These are phyloP conservation scores for Ibycter americanus DNA, from an alignment of 2,797 vertebrate species.

Conservation along the genomic window DNA sequence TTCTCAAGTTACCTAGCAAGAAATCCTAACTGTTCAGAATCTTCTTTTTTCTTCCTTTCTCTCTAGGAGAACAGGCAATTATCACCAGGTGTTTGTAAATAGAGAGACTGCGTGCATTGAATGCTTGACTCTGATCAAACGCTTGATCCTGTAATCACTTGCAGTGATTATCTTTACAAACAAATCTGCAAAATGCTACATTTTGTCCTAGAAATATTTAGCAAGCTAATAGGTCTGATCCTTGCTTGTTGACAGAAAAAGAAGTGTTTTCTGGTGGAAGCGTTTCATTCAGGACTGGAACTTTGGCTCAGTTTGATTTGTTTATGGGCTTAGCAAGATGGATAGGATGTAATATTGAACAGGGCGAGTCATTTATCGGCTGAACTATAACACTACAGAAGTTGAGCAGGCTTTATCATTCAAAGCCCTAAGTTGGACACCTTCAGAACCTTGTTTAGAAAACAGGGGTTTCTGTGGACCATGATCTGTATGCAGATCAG, in stretches of 20 bases:
- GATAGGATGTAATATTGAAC: fast-evolving
- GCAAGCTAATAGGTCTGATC: background rate
- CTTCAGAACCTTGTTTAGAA: background rate
- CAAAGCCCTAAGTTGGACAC: background rate
- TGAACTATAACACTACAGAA: fast-evolving
- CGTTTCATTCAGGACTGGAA: background rate
- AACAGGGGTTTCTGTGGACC: background rate
- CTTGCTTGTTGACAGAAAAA: background rate
- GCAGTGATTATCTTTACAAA: background rate
- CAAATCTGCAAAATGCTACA: background rate
- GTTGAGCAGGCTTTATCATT: background rate
- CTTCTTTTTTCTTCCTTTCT: background rate
- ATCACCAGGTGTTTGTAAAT: background rate
- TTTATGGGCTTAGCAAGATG: background rate
- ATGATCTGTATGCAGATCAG: background rate
- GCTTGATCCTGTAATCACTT: background rate
- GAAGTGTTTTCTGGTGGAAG: background rate
- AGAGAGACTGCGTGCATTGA: no score
- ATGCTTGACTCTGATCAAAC: background rate
- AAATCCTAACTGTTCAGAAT: background rate
- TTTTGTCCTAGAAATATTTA: background rate
- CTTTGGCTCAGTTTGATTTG: background rate
- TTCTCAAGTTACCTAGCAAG: background rate
- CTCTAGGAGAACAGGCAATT: background rate
- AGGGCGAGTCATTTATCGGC: background rate